Conservation (phyloP, 2,888 invertebrate species). For the Drosophila mayaguana region DNA sequence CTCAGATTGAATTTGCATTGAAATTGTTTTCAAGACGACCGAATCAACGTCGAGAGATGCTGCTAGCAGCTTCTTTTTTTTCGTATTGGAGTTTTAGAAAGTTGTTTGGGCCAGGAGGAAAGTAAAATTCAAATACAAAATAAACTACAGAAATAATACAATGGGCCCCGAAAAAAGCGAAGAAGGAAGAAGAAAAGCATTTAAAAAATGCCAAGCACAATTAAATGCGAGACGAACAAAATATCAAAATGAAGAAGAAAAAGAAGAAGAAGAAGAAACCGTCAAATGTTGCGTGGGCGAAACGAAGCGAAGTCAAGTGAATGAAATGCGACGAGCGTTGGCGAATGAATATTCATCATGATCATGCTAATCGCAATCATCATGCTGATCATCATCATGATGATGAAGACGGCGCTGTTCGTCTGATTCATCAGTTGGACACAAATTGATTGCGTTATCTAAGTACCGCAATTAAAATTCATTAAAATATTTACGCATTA, state of each 20-base stretch:
- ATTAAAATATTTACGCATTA: slow-evolving; percentile 63
- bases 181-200: neutral
- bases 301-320: slow-evolving; percentile 40
- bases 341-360: slow-evolving; percentile 31
- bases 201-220: slow-evolving; percentile 15
- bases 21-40: neutral
- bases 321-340: slow-evolving; percentile 41
- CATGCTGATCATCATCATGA: slow-evolving; percentile 13
- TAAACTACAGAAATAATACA: slow-evolving; percentile 8
- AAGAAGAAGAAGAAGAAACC: neutral
- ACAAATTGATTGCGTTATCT: slow-evolving; percentile 66
- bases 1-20: slow-evolving; percentile 2
- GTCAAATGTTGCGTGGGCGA: slow-evolving; percentile 32
- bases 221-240: slow-evolving; percentile 9
- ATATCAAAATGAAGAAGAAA: neutral
- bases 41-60: neutral
- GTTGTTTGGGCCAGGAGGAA: slow-evolving; percentile 16
- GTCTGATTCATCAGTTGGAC: slow-evolving; percentile 64
- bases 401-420: slow-evolving; percentile 19
- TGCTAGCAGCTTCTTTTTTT: neutral
- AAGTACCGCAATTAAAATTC: slow-evolving; percentile 74
- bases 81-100: slow-evolving; percentile 27
- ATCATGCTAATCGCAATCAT: slow-evolving; percentile 11
- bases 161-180: neutral
- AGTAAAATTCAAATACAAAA: slow-evolving; percentile 17